These are phyloP conservation scores for Limnephilus rhombicus DNA, from an alignment of 2,888 invertebrate genomes.

Conservation along the genomic window DNA sequence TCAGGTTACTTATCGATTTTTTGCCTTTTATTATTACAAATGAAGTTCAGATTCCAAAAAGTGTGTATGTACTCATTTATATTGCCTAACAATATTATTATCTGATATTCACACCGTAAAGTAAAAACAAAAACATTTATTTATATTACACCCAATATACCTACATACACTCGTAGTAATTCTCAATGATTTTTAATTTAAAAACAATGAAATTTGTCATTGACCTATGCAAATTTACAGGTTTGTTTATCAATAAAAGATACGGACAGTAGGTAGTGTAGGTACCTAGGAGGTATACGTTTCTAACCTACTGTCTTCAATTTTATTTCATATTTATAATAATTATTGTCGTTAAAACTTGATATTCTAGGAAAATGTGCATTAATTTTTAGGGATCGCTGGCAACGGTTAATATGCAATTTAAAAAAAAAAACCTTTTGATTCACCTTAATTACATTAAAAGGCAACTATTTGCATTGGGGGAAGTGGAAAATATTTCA, in stretches of 20 bases:
- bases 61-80: no score
- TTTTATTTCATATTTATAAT: neutral
- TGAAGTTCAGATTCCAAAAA: neutral
- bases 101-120: neutral
- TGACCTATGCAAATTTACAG: neutral
- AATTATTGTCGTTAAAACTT: no score
- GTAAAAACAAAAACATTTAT: neutral
- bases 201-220: neutral
- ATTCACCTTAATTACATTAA: no score
- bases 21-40: neutral
- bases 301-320: neutral
- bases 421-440: no score
- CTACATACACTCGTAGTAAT: no score
- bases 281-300: neutral
- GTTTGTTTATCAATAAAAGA: neutral
- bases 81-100: neutral
- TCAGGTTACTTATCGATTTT: neutral
- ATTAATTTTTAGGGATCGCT: no score
- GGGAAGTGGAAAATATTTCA: no score
- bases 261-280: neutral
- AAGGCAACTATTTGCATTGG: no score
- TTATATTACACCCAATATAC: no score
- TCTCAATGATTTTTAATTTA: no score
- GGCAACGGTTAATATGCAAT: no score
- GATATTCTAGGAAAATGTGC: no score